Base-by-base conservation (phyloP, 92 coral and sea anemone genomes). In the Epizoanthus illoricatus region DNA sequence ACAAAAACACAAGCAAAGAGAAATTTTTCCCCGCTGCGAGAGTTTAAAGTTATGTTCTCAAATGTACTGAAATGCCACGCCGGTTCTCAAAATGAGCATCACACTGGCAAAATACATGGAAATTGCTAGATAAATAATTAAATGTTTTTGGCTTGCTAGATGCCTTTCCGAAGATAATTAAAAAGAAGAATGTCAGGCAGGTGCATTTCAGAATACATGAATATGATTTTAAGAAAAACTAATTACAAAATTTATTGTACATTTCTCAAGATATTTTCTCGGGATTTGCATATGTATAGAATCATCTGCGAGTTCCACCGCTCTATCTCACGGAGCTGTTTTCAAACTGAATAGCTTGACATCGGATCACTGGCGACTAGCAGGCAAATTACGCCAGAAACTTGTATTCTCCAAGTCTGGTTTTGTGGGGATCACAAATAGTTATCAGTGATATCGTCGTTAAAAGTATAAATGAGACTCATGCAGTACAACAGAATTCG, bases 161-260 rank as follows among this genome's bases (percentile, higher is more conserved):
- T 78, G 82, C 65, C 82, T 78, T 78, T 78, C 66, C 80, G 75
- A 73, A 65, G 72, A 62, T 84, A 75, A 84, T 84, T 84, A 76
- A 85, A 83, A 85, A 68, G 65, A 74, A 73, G 84, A 71, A 66
- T 54, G 57, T 78, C 45, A 42, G 59, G 91, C 93, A 90, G 93
- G 93, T 90, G 93, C 81, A 89, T 66, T 81, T 76, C 57, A 71
- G 93, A 79, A 83, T 87, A 90, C 66, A 87, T 90, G 93, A 90
- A 90, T 90, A 90, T 80, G 71, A 70, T 75, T 84, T 87, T 85
- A 57, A 63, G 79, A 84, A 85, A 90, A 86, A 88, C 85, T 90
- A 90, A 90, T 90, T 87, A 88, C 74, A 68, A 87, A 85, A 85
- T 88, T 90, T 88, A 88, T 88, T 90, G 92, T 87, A 91, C 92